Conservation (phyloP, 2,888 invertebrate species). For the Tetragonisca angustula region DNA sequence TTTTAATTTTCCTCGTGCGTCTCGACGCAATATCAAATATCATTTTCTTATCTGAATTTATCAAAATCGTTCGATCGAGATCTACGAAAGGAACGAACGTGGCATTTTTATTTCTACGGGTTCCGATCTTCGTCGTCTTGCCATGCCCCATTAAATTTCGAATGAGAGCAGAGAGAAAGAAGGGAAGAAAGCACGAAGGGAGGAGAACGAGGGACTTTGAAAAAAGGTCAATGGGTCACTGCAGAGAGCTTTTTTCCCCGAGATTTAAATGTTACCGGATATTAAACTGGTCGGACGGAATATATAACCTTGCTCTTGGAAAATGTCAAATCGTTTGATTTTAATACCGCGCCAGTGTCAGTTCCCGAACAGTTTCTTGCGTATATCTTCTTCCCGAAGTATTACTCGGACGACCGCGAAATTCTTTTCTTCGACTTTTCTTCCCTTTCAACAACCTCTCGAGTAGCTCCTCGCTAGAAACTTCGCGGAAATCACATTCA, state of each 20-base stretch:
- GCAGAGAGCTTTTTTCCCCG: constrained; percentile 37
- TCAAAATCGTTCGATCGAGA: not conserved
- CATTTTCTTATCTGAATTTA: too few relatives aligned
- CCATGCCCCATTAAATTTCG: not conserved
- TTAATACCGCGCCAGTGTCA: constrained; percentile 31
- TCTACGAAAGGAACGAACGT: not conserved
- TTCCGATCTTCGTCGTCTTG: not conserved
- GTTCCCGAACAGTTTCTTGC: constrained; percentile 28
- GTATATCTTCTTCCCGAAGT: not conserved
- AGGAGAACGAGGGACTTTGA: constrained; percentile 1
- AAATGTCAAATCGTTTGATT: constrained; percentile 63
- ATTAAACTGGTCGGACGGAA: constrained; percentile 56
- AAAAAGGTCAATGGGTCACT: constrained; percentile 55
- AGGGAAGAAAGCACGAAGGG: not conserved
- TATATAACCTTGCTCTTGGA: constrained; percentile 38
- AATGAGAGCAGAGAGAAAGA: not conserved
- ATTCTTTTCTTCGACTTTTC: not conserved
- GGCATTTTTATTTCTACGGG: too few relatives aligned
- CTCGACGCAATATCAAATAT: too few relatives aligned
- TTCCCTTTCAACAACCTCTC: not conserved
- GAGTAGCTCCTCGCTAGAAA: not conserved
- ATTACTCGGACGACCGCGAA: constrained; percentile 33
- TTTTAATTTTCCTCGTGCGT: too few relatives aligned
- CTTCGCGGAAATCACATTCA: not conserved
- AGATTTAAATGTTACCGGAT: constrained; percentile 61